Conservation (phyloP, 2,113 vertebrate species). For the Galemys pyrenaicus region DNA sequence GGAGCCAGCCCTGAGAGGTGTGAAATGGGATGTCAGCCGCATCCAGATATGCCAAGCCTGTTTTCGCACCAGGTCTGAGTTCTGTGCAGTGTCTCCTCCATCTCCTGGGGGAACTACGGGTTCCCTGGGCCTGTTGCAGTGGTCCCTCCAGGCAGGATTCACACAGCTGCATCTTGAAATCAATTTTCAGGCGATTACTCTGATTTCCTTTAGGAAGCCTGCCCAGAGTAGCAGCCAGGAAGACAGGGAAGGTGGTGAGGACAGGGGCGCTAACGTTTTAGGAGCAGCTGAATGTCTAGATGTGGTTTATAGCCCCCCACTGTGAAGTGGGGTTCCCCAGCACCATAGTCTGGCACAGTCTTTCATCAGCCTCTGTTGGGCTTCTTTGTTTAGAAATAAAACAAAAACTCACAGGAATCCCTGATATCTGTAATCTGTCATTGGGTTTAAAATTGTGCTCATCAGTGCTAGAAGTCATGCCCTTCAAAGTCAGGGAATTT, state of each 20-base stretch:
- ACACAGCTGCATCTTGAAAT: neutral
- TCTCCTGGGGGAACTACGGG: neutral
- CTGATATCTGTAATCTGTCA: neutral
- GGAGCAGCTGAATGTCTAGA: slow-evolving; percentile 22
- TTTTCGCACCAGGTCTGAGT: neutral
- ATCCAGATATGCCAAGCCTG: neutral
- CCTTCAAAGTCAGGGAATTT: neutral
- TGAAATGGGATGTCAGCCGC: neutral
- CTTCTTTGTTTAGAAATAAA: slow-evolving; percentile 32
- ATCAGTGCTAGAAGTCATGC: neutral
- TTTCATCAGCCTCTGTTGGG: neutral
- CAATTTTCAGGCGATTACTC: slow-evolving; percentile 55
- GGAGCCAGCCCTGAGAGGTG: neutral
- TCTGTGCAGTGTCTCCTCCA: neutral
- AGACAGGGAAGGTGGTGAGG: neutral
- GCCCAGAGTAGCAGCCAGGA: slow-evolving; percentile 18
- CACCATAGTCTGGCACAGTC: neutral
- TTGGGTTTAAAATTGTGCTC: neutral
- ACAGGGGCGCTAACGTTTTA: neutral
- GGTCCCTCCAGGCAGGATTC: slow-evolving; percentile 17
- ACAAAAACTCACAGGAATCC: neutral
- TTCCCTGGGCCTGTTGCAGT: neutral
- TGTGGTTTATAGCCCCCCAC: slow-evolving; percentile 32
- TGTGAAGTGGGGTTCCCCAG: neutral
- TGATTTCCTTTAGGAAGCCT: slow-evolving; percentile 58